Evolutionary conservation across 2,113 vertebrate genomes (phyloP), one percentile per base, ranked within the genome.

Genomic region (Condylura cristata): DNA sequence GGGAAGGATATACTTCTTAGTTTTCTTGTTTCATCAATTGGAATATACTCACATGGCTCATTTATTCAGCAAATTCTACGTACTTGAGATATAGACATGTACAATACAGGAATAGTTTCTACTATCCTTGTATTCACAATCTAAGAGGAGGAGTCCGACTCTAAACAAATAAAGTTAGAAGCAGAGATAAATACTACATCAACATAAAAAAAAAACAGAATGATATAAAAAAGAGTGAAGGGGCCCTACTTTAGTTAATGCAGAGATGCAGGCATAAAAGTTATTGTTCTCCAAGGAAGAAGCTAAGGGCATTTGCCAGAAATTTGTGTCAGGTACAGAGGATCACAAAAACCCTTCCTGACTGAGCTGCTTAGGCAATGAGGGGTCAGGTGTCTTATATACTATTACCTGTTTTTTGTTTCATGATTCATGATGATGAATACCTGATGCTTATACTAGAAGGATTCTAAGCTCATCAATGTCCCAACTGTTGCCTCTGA

Each of bases 1-100:
- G 34, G 3, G 90, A 92, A 89, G 26, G 46, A 48, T 30, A 44
- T 24, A 80, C 51, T 79, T 41, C 1, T 9, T 88, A 37, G 17
- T 89, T 93, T 90, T 79, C 34, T 93, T 92, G 41, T 48, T 75
- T 24, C 20, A 83, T 51, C 9, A 88, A 24, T 1, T 94, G 32
- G 79, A 75, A 90, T 80, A 66, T 58, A 20, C 16, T 26, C 37
- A 4, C 70, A 9, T 70, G 37, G 78, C 53, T 95, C 9, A 56
- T 82, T 81, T 82, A 79, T 79, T 92, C 5, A 32, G 26, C 28
- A 44, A 90, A 6, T 92, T 88, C 37, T 83, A 86, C 60, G 60
- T n/a, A 66, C 39, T 91, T 34, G 16, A 76, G 32, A 86, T 71
- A 65, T 0, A 39, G 8, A 14, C 41, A 70, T 9, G 6, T 41